Evolutionary conservation across 2,113 vertebrate genomes (phyloP), one percentile per base, ranked within the genome.

Genomic region (Austrofundulus limnaeus): DNA sequence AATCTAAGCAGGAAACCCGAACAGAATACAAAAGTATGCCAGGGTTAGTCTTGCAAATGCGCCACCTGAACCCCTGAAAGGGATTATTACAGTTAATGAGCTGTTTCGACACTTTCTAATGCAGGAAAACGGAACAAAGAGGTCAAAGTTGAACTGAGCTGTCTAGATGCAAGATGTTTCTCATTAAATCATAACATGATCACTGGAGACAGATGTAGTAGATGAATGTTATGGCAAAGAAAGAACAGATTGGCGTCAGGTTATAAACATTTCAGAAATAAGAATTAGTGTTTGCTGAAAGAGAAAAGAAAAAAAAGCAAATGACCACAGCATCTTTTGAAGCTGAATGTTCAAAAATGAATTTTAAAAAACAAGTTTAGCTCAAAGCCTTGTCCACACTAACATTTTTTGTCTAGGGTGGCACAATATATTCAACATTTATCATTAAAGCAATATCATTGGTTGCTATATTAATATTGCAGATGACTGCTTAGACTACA

Each of bases 31-130:
- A 23, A 59, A 39, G 20, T 55, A 45, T 19, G 61, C 51, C 31
- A 74, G 39, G 70, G 72, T 82, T 17, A 17, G 73, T 80, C 62
- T 64, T 68, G 72, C 46, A 70, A 82, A 82, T 53, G 57, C 80
- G 61, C 57, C 78, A 80, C 78, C 72, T 60, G n/a, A n/a, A n/a
- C n/a, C n/a, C n/a, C n/a, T n/a, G n/a, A 62, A 41, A 66, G 58
- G 70, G 65, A 84, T 87, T 77, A 87, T 37, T 17, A 43, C 39
- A 58, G 21, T 25, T 80, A 82, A 87, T 80, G 65, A 81, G 77
- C 48, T 46, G 49, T 57, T 75, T 76, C 80, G 72, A 78, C 62
- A 84, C 28, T 41, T n/a, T 71, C 20, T 65, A 24, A 65, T 75
- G 54, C 19, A 67, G 12, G 10, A 16, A 43, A 41, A 51, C 25